Evolutionary conservation across 2,113 vertebrate species (phyloP), one percentile per base, ranked within the genome.

Genomic region (Scomber colias): DNA sequence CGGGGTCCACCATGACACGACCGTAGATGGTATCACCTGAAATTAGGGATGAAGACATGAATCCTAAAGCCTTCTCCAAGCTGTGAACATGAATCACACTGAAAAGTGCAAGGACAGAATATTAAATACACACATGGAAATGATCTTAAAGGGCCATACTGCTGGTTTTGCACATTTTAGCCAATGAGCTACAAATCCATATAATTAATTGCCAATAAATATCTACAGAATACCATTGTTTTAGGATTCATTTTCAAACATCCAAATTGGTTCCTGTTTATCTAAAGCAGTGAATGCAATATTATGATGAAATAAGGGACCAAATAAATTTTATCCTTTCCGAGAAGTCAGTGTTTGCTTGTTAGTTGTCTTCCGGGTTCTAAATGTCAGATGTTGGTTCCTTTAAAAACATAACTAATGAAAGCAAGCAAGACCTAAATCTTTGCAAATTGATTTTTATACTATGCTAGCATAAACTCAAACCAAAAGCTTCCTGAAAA

Each of bases 1-100:
- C 97, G 0, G 97, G 97, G 87, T 99, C 97, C 79, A 99, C 97
- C 97, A 98, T 98, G 82, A 99, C 97, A 3, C 97, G 97, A 1
- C 97, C 97, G 0, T 97, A 99, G 82, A 99, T 95, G 0, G 89
- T 75, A 67, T 99, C 97, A 30, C 97, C 98, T 99, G 86, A 16
- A 83, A 86, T 7, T 51, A 21, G 45, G 16, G 11, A 16, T 7
- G 66, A 67, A 21, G 19, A 65, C 8, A 13, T 40, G 3, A 63
- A 62, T 16, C 11, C 3, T 5, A 44, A 40, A 40, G 35, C 35
- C 35, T 40, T 9, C 35, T 40, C 35, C 35, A 40, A 40, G 8
- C 35, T 40, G 35, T 40, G 35, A 40, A 40, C 35, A 57, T 13
- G 3, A 61, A 54, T 14, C n/a, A n/a, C 7, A 65, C 31, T 53